Evolutionary conservation across 2,113 vertebrate species (phyloP).

Genomic region (Lepisosteus osseus): DNA sequence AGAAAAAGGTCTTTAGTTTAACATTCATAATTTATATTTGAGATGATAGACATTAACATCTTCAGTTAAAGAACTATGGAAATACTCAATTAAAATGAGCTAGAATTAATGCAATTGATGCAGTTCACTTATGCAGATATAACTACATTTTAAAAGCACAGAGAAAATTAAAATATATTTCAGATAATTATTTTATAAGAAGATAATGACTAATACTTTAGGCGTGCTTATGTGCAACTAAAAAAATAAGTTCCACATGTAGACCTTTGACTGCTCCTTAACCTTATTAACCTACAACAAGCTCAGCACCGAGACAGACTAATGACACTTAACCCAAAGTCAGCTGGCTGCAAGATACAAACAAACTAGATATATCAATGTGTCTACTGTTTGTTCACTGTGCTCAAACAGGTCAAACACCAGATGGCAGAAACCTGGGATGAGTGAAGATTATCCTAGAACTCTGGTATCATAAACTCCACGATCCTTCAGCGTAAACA

Average conservation of each 20-base stretch:
- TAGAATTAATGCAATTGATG: too few relatives aligned
- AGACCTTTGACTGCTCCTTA: constrained; percentile 57
- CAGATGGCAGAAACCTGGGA: constrained; percentile 50
- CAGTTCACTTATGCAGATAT: too few relatives aligned
- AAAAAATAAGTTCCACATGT: constrained; percentile 73
- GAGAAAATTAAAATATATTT: too few relatives aligned
- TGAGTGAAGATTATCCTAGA: constrained; percentile 12
- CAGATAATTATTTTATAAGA: constrained; percentile 34
- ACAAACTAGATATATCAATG: constrained; percentile 36
- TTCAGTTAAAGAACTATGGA: too few relatives aligned
- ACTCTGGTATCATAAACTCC: too few relatives aligned
- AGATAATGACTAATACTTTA: constrained; percentile 49
- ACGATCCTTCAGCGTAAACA: too few relatives aligned
- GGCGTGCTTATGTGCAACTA: constrained; percentile 30
- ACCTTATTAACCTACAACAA: constrained; percentile 72
- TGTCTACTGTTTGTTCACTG: constrained; percentile 24
- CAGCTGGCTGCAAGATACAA: constrained; percentile 47
- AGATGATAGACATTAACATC: too few relatives aligned
- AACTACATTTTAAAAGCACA: too few relatives aligned
- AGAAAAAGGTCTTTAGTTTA: too few relatives aligned
- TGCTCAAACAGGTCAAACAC: constrained; percentile 58
- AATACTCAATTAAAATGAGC: too few relatives aligned
- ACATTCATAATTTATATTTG: too few relatives aligned
- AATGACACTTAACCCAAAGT: constrained; percentile 39
- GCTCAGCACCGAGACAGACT: constrained; percentile 36